Conservation (phyloP, 1,140 invertebrate species). For the Drosophila triauraria region DNA sequence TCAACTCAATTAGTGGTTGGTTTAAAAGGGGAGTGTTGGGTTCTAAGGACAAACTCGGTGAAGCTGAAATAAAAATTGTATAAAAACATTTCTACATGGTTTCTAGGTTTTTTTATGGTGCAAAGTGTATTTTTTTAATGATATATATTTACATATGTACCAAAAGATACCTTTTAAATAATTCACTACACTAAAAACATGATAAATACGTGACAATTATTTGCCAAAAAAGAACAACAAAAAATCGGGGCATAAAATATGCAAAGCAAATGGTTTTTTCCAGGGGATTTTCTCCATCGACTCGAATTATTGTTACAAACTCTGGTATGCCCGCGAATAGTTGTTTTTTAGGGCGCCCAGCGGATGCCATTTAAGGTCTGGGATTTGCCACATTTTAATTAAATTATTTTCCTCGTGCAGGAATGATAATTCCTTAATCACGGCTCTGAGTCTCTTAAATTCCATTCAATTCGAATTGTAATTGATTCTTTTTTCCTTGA, state of each 20-base stretch:
- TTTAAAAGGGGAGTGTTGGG: not conserved
- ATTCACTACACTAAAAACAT: constrained; percentile 17
- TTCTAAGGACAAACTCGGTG: not conserved
- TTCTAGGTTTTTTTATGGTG: too few relatives aligned
- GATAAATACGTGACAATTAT: constrained; percentile 14
- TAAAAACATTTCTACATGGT: too few relatives aligned
- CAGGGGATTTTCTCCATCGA: not conserved
- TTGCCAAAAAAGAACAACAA: constrained; percentile 7
- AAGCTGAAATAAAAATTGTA: not conserved
- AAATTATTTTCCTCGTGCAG: constrained; percentile 1
- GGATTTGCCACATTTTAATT: not conserved
- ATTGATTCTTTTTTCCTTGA: constrained; percentile 29
- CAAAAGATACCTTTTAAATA: constrained; percentile 9
- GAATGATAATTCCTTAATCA: constrained; percentile 7
- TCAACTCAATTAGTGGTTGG: constrained; percentile 12
- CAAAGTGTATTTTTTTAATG: not conserved
- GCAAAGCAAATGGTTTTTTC: constrained; percentile 3
- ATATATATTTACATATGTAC: constrained; percentile 23
- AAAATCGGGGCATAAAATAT: not conserved
- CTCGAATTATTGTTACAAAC: not conserved
- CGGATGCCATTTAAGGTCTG: not conserved
- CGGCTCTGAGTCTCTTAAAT: not conserved
- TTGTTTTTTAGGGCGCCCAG: not conserved
- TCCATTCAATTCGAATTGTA: constrained; percentile 4
- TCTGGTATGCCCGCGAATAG: not conserved